Evolutionary conservation across 1,140 invertebrate species (phyloP).

Genomic region (Anadara kagoshimensis): DNA sequence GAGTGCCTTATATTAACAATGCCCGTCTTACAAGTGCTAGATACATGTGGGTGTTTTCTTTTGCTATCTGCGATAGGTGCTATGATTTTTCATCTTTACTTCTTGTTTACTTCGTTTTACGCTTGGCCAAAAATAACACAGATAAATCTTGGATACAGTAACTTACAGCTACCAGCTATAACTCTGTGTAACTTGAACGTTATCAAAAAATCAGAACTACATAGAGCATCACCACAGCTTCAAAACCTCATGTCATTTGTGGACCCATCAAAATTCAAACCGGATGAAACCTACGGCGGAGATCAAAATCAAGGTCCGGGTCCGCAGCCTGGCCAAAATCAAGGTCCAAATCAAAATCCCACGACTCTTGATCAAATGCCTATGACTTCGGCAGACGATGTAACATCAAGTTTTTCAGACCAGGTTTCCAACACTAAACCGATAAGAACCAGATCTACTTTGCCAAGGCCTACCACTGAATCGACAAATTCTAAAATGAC

Average conservation of each 20-base stretch:
- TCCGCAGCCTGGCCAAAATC: too few species aligned
- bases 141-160: conserved; percentile 9
- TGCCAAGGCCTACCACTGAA: too few species aligned
- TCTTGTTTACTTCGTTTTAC: conserved; percentile 1
- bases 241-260: conserved; percentile 18
- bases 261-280: conserved; percentile 2
- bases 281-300: neutral
- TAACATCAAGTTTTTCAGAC: too few species aligned
- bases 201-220: conserved; percentile 10
- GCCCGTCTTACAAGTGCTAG: conserved; percentile 2
- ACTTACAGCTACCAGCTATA: conserved; percentile 7
- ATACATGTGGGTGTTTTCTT: conserved; percentile 1
- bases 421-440: too few species aligned
- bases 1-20: conserved; percentile 21
- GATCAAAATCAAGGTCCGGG: neutral
- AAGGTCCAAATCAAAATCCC: too few species aligned
- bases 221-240: conserved; percentile 10
- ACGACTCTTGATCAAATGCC: too few species aligned
- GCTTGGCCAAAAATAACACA: conserved; percentile 6
- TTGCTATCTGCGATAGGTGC: neutral
- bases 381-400: too few species aligned
- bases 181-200: conserved; percentile 19
- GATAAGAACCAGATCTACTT: too few species aligned
- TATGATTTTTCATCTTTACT: conserved; percentile 10
- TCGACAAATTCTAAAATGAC: too few species aligned